Percentiles rank a stretch among this genome's conserved stretches.
Evolutionary conservation across 1,140 invertebrate genomes (phyloP).

Genomic region (Cydia pomonella): DNA sequence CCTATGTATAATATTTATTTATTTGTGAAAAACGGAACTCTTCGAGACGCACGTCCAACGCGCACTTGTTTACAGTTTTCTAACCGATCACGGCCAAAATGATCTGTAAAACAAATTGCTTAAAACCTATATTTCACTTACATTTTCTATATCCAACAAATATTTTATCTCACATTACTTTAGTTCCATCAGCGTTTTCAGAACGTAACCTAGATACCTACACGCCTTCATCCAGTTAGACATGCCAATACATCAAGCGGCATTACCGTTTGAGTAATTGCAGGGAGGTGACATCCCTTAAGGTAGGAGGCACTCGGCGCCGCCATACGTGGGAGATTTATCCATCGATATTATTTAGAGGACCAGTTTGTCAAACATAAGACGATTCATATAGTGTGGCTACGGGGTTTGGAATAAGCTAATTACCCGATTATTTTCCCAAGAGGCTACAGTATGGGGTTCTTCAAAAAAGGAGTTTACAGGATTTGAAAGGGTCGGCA

Average conservation of each 20-base stretch:
- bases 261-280: constrained; percentile 49
- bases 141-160: not conserved
- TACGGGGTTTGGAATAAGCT: not conserved
- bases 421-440: too few relatives aligned
- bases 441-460: too few relatives aligned
- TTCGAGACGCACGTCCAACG: too few relatives aligned
- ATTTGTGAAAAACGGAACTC: too few relatives aligned
- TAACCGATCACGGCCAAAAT: too few relatives aligned
- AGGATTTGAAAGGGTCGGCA: too few relatives aligned
- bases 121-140: too few relatives aligned
- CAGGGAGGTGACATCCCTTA: constrained; percentile 41
- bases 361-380: constrained; percentile 4
- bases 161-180: not conserved
- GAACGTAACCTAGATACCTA: not conserved
- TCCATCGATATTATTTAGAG: constrained; percentile 25
- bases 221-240: constrained; percentile 39
- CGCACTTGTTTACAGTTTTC: too few relatives aligned
- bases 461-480: too few relatives aligned
- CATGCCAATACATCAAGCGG: constrained; percentile 47
- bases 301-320: constrained; percentile 34
- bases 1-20: too few relatives aligned
- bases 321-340: constrained; percentile 30
- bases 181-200: not conserved
- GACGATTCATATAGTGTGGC: too few relatives aligned
- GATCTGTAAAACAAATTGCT: too few relatives aligned